Base-by-base conservation (phyloP, 2,113 vertebrate species). In the Microtus pennsylvanicus region DNA sequence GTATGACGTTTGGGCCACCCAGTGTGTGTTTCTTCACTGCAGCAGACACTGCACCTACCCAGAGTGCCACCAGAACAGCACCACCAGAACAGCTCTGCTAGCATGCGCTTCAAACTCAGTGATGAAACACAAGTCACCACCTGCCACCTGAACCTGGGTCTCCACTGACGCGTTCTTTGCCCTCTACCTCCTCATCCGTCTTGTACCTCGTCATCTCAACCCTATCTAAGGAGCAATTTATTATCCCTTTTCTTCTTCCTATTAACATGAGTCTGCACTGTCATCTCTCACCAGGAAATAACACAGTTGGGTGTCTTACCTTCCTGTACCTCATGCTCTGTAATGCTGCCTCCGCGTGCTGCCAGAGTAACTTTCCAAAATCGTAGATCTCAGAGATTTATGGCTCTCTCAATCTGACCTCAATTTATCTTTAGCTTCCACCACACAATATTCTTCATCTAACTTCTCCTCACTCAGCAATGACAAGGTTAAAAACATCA, bases 381-480 rank as follows among this genome's bases (percentile, higher is more conserved):
- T 89, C 87, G 74, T 22, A 72, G 76, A 67, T 81, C 76, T 81
- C 50, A 80, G 69, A 81, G 14, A 30, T 81, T 65, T 50, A 74
- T 38, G 47, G 26, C 33, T 61, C 47, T 86, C 87, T 58, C 19
- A 72, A 61, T 70, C 42, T 52, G 65, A 94, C 70, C 38, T 93
- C 61, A 75, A n/a, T 92, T 81, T 70, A 26, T 38, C 72, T 91
- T 89, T 94, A 76, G 65, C n/a, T 81, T 92, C 24, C 17, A 42
- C 91, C 67, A 78, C 85, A 85, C 74, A 87, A 38, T n/a, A 4
- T 83, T 90, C 83, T 93, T 58, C 96, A 80, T 81, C 78, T 93
- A 83, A 61, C 2, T 30, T 94, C 2, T 13, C 35, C 50, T 92
- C 42, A 85, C 21, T 28, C 2, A 7, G 4, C 22, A 33, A 1